A percentile compares a stretch with the other conserved stretches of the same genome.
Evolutionary conservation across 2,797 vertebrate species (phyloP).

Genomic region (Nannoperca australis): DNA sequence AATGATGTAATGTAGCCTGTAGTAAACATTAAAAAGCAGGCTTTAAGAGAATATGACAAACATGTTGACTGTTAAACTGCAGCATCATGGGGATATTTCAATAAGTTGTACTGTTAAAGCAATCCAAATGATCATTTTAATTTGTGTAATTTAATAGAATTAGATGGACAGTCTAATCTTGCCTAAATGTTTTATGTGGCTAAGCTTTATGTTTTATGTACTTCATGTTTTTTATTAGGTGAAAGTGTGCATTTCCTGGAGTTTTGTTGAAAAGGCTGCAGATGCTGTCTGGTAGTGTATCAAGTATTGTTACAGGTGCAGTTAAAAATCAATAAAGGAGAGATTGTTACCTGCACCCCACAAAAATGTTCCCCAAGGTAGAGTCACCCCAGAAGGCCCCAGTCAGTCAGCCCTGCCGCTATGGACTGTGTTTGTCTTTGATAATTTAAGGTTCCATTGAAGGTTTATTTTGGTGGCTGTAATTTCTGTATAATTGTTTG

Average conservation of each 20-base stretch:
- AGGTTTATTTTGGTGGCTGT: neutral
- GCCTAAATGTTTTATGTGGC: neutral
- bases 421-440: slow-evolving; percentile 30
- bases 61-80: neutral
- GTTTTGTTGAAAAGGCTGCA: neutral
- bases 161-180: neutral
- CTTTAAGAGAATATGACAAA: neutral
- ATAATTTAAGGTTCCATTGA: slow-evolving; percentile 11
- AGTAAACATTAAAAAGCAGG: neutral
- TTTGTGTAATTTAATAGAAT: neutral
- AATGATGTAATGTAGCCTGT: neutral
- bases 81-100: neutral
- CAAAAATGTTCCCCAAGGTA: slow-evolving; percentile 11
- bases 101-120: neutral
- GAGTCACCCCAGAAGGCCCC: slow-evolving; percentile 17
- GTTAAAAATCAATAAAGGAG: slow-evolving; percentile 2
- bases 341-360: neutral
- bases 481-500: slow-evolving; percentile 12
- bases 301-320: neutral
- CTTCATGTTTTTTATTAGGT: neutral
- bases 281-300: neutral
- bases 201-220: neutral
- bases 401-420: slow-evolving; percentile 21
- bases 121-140: neutral
- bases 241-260: neutral